phyloP scores from a whole-genome alignment of 1,140 invertebrate genomes.

The Oedothorax gibbosus region DNA sequence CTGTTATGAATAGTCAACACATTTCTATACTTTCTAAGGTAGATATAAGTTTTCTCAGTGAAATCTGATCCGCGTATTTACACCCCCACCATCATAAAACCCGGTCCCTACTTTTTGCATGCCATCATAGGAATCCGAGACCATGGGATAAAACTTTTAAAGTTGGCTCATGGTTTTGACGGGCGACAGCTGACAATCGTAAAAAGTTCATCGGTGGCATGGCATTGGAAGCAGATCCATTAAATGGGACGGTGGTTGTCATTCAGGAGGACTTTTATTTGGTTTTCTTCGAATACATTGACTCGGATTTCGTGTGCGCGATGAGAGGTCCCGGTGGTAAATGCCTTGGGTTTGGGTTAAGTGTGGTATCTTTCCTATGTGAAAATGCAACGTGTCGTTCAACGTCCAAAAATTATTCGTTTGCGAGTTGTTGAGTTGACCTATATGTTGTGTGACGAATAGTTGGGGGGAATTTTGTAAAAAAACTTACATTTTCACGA shows the following conservation, averaged over 20 bases:
- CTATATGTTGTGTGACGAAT: too few species aligned
- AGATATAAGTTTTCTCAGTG: too few species aligned
- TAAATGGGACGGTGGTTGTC: slow-evolving; percentile 16
- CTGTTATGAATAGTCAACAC: too few species aligned
- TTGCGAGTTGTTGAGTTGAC: too few species aligned
- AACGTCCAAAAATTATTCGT: too few species aligned
- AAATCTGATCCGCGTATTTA: slow-evolving; percentile 11
- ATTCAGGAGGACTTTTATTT: neutral
- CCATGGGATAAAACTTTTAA: neutral
- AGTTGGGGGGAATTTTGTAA: too few species aligned
- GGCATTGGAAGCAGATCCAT: slow-evolving; percentile 3
- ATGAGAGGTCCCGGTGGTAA: neutral
- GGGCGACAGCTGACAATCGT: neutral
- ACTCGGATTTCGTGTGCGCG: neutral
- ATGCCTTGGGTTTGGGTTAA: neutral
- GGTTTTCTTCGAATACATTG: neutral
- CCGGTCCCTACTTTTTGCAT: neutral
- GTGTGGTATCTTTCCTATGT: neutral
- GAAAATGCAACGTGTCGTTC: neutral
- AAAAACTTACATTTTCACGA: too few species aligned
- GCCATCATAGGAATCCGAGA: neutral
- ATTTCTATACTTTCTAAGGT: too few species aligned
- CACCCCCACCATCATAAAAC: neutral
- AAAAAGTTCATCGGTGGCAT: slow-evolving; percentile 14
- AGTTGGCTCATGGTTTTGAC: neutral